These are phyloP conservation scores for Melangyna quadrimaculata DNA, from an alignment of 2,888 invertebrate genomes.

Conservation along the genomic window DNA sequence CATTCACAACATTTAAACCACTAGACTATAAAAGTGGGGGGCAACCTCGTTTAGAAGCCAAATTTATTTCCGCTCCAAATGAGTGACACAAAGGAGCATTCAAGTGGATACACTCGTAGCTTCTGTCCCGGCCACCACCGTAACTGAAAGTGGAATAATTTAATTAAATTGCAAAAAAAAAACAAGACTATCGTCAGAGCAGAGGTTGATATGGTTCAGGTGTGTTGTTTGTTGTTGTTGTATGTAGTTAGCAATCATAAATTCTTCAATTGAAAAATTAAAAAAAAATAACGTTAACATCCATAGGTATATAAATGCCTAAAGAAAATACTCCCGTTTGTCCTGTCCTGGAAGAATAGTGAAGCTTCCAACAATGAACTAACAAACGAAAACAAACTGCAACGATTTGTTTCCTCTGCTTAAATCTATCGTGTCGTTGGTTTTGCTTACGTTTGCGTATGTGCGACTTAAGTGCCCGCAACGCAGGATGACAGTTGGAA, in stretches of 20 bases:
- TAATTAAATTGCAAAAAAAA: constrained; percentile 45
- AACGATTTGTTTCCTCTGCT: constrained; percentile 51
- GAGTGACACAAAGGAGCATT: constrained; percentile 49
- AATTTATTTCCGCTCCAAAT: constrained; percentile 63
- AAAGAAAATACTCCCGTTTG: constrained; percentile 28
- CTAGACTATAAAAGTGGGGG: not conserved
- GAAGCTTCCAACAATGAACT: constrained; percentile 37
- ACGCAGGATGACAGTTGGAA: constrained; percentile 35
- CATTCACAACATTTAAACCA: not conserved
- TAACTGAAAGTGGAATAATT: constrained; percentile 51
- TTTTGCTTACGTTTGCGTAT: no score
- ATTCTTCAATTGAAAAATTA: not conserved
- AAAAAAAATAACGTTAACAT: not conserved
- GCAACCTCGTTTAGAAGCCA: constrained; percentile 28
- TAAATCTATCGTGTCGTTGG: constrained; percentile 38
- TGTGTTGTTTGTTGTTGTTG: not conserved
- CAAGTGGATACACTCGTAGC: constrained; percentile 5
- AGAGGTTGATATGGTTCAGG: not conserved
- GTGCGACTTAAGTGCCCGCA: constrained; percentile 5
- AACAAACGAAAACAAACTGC: constrained; percentile 62
- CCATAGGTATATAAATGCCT: not conserved
- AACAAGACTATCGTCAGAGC: not conserved
- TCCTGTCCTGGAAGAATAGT: not conserved
- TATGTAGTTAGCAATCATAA: constrained; percentile 38
- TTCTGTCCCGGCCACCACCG: not conserved